Evolutionary conservation across 1,140 invertebrate species (phyloP).

Genomic region (Drosophila busckii): DNA sequence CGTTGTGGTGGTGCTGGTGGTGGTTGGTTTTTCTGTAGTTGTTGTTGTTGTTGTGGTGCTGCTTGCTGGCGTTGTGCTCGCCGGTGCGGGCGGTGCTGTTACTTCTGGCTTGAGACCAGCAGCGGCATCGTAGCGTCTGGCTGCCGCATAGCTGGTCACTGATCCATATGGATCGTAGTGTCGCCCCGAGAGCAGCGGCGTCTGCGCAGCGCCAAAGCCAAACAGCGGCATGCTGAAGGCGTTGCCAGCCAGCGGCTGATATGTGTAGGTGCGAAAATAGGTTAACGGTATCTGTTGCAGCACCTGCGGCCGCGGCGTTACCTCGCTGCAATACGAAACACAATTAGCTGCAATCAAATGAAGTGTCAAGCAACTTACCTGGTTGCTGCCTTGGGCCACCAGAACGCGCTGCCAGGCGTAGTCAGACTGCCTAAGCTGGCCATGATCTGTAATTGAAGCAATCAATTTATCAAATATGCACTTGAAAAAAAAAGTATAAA

Average conservation of each 20-base stretch:
- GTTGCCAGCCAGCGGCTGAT: slow-evolving; percentile 53
- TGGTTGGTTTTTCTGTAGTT: slow-evolving; percentile 22
- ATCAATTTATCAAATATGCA: no score
- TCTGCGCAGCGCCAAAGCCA: slow-evolving; percentile 51
- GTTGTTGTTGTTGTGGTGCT: slow-evolving; percentile 39
- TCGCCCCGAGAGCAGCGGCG: slow-evolving; percentile 39
- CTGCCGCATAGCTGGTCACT: slow-evolving; percentile 59
- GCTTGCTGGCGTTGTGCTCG: slow-evolving; percentile 24
- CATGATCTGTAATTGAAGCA: slow-evolving; percentile 36
- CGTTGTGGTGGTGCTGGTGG: slow-evolving; percentile 12
- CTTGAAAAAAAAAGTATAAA: not conserved
- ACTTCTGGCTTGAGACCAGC: slow-evolving; percentile 23
- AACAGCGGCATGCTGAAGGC: slow-evolving; percentile 55
- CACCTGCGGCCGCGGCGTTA: slow-evolving; percentile 41
- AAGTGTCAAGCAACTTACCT: slow-evolving; percentile 32
- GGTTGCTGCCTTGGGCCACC: slow-evolving; percentile 65
- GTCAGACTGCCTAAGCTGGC: slow-evolving; percentile 1
- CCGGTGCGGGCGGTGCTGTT: slow-evolving; percentile 34
- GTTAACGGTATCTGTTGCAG: slow-evolving; percentile 72
- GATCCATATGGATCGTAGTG: slow-evolving; percentile 62
- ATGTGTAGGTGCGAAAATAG: slow-evolving; percentile 75
- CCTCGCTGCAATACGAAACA: slow-evolving; percentile 21
- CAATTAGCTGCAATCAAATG: not conserved
- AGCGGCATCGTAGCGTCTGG: slow-evolving; percentile 39
- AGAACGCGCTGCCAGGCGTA: slow-evolving; percentile 38